phyloP scores from a whole-genome alignment of 2,888 invertebrate genomes.

The Chrysina gloriosa region DNA sequence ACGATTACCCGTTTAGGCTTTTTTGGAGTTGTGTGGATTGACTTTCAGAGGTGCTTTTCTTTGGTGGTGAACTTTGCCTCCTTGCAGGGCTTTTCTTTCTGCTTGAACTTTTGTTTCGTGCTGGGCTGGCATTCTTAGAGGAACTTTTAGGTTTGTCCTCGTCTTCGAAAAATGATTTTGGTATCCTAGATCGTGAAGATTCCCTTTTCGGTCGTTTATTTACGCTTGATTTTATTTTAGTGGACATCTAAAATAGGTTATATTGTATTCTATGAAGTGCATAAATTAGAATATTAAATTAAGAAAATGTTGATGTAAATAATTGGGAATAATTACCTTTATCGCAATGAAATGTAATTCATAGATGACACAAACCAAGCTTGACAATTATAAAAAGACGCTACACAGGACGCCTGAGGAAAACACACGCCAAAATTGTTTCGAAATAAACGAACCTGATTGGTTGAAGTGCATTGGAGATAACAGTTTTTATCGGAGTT shows the following conservation, averaged over 20 bases:
- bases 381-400: slow-evolving; percentile 38
- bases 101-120: slow-evolving; percentile 42
- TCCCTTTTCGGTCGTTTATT: slow-evolving; percentile 13
- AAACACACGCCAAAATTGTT: slow-evolving; percentile 47
- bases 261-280: slow-evolving; percentile 1
- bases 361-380: slow-evolving; percentile 6
- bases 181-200: slow-evolving; percentile 20
- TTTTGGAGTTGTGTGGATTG: not conserved
- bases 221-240: slow-evolving; percentile 35
- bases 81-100: slow-evolving; percentile 45
- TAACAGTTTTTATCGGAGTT: slow-evolving; percentile 13
- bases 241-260: slow-evolving; percentile 43
- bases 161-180: not conserved
- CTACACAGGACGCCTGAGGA: slow-evolving; percentile 45
- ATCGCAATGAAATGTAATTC: not conserved
- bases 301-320: not conserved
- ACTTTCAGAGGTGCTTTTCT: slow-evolving; percentile 43
- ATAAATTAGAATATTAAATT: too few species aligned
- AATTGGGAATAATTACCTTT: slow-evolving; percentile 24
- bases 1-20: slow-evolving; percentile 12
- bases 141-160: slow-evolving; percentile 42
- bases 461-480: slow-evolving; percentile 29
- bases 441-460: slow-evolving; percentile 42
- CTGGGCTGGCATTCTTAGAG: slow-evolving; percentile 1
- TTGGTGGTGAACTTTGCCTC: slow-evolving; percentile 39